Conservation (phyloP, 2,113 vertebrate species). For the Corythoichthys intestinalis region DNA sequence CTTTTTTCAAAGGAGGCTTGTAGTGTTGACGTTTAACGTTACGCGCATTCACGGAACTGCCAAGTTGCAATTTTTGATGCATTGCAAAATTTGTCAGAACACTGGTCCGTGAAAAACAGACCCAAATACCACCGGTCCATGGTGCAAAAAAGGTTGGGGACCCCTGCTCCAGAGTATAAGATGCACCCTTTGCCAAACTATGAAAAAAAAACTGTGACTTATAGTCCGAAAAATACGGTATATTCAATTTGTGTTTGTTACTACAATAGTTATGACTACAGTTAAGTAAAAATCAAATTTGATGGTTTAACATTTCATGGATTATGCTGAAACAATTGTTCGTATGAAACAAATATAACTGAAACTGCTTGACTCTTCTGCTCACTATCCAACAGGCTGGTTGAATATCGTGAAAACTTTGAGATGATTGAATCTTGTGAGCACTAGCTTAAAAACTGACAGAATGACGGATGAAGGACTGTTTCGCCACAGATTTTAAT, state of each 20-base stretch:
- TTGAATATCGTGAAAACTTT: neutral
- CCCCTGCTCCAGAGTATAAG: too few species aligned
- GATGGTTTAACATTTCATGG: neutral
- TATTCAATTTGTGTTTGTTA: neutral
- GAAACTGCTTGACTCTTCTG: neutral
- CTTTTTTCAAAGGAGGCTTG: too few species aligned
- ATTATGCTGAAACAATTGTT: neutral
- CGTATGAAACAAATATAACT: neutral
- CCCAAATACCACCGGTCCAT: too few species aligned
- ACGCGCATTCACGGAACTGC: too few species aligned
- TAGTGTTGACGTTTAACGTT: too few species aligned
- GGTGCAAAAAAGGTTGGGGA: too few species aligned
- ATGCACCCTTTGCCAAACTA: too few species aligned
- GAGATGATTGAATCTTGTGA: neutral
- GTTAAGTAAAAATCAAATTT: neutral
- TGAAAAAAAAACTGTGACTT: too few species aligned
- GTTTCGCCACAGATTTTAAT: neutral
- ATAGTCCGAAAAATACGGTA: too few species aligned
- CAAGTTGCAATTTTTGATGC: too few species aligned
- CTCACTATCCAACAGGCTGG: neutral
- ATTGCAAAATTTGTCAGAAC: too few species aligned
- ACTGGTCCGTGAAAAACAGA: too few species aligned
- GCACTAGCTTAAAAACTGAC: neutral
- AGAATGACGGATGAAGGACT: constrained; percentile 4
- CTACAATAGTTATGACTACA: neutral